Percentiles rank a stretch among this genome's conserved stretches.
These are phyloP conservation scores for Meriones unguiculatus DNA, from an alignment of 2,113 vertebrate genomes.

Conservation along the genomic window DNA sequence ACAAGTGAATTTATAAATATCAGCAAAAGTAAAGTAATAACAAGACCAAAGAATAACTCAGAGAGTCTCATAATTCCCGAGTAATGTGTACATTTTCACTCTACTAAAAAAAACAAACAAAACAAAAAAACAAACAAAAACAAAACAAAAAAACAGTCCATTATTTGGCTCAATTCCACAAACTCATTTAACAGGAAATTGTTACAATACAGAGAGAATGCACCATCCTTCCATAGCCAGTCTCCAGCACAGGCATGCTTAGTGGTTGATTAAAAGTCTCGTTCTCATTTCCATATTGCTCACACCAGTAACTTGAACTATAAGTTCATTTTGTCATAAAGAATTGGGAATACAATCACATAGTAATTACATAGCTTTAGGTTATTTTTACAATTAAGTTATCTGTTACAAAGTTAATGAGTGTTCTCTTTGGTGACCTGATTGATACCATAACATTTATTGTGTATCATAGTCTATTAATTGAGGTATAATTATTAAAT, in stretches of 20 bases:
- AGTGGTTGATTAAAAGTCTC: slow-evolving; percentile 72
- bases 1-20: slow-evolving; percentile 2
- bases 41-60: neutral
- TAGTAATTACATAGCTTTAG: slow-evolving; percentile 79
- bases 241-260: slow-evolving; percentile 42
- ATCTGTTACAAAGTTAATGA: slow-evolving; percentile 79
- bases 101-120: too few species aligned
- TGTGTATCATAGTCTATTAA: slow-evolving; percentile 61
- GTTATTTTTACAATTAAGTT: slow-evolving; percentile 81
- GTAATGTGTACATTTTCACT: neutral
- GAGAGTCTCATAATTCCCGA: neutral
- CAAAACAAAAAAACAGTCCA: slow-evolving; percentile 16
- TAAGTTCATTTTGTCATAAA: slow-evolving; percentile 78
- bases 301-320: slow-evolving; percentile 70
- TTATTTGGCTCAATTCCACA: slow-evolving; percentile 23
- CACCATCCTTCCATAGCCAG: slow-evolving; percentile 49
- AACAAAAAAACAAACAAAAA: too few species aligned
- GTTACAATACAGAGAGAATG: slow-evolving; percentile 48
- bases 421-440: slow-evolving; percentile 71
- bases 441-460: slow-evolving; percentile 71
- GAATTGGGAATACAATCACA: slow-evolving; percentile 82
- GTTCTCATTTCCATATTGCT: slow-evolving; percentile 64
- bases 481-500: slow-evolving; percentile 45
- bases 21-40: slow-evolving; percentile 24
- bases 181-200: slow-evolving; percentile 63